phyloP scores from a whole-genome alignment of 2,797 vertebrate genomes.

The Atherinosoma microstoma region DNA sequence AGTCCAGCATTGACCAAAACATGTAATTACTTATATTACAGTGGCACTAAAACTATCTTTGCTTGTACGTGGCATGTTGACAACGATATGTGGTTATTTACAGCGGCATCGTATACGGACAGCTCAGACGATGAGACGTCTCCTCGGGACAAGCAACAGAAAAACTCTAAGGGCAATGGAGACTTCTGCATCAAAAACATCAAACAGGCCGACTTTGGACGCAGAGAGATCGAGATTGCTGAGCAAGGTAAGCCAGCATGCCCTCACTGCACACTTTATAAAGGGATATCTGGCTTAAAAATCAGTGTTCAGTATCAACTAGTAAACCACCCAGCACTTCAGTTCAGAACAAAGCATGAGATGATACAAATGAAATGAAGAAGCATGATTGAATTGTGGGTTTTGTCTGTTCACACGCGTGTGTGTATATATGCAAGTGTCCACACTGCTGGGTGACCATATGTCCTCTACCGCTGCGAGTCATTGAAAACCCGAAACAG shows the following conservation, averaged over 20 bases:
- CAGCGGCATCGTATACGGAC: constrained; percentile 98
- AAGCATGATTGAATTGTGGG: neutral
- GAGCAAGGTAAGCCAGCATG: constrained; percentile 86
- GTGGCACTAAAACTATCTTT: neutral
- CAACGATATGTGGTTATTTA: neutral
- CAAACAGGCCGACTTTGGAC: constrained; percentile 97
- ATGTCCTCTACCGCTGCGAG: constrained; percentile 48
- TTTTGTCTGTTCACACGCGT: neutral
- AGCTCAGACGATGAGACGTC: constrained; percentile 98
- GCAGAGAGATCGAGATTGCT: constrained; percentile 97
- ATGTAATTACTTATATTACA: neutral
- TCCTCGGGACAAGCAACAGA: constrained; percentile 97
- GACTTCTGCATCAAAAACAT: constrained; percentile 99
- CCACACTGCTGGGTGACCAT: constrained; percentile 42
- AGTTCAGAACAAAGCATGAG: no score
- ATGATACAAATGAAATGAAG: no score
- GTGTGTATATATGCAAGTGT: neutral
- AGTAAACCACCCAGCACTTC: no score
- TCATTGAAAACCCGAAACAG: constrained; percentile 17
- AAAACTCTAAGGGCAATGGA: constrained; percentile 94
- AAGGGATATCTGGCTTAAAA: neutral
- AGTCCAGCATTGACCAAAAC: neutral
- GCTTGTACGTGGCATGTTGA: neutral
- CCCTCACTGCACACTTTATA: neutral
- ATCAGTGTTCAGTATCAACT: no score